Conservation (phyloP, 2,888 invertebrate species). For the Dysmachus trigonus region DNA sequence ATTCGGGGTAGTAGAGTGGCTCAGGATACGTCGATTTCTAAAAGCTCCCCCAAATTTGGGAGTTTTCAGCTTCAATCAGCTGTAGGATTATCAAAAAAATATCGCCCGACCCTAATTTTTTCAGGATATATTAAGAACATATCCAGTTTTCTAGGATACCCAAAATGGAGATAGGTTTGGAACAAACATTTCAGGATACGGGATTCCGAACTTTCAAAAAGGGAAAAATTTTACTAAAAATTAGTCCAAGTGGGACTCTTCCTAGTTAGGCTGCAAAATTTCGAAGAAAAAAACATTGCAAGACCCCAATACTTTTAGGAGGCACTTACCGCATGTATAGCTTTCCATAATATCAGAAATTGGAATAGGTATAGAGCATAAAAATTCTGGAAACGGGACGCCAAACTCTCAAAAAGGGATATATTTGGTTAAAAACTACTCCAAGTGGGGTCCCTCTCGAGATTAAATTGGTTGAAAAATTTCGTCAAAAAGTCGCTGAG, state of each 20-base stretch:
- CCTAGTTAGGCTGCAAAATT: background rate
- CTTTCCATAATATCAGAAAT: background rate
- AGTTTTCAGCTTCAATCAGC: too few relatives aligned
- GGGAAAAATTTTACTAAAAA: background rate
- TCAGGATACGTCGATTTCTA: too few relatives aligned
- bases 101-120: background rate
- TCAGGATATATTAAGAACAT: background rate
- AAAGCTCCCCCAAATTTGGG: too few relatives aligned
- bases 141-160: background rate
- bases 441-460: too few relatives aligned
- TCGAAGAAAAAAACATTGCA: background rate
- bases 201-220: background rate
- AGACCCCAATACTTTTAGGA: background rate
- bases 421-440: too few relatives aligned
- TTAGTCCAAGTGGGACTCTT: background rate
- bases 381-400: background rate
- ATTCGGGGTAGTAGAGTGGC: too few relatives aligned
- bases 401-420: too few relatives aligned
- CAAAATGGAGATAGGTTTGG: background rate
- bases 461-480: too few relatives aligned
- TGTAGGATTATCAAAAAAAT: background rate
- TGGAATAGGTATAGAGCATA: background rate
- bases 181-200: background rate
- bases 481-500: too few relatives aligned
- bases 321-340: background rate